Evolutionary conservation across 2,797 vertebrate genomes (phyloP).

Genomic region (Limosa lapponica): DNA sequence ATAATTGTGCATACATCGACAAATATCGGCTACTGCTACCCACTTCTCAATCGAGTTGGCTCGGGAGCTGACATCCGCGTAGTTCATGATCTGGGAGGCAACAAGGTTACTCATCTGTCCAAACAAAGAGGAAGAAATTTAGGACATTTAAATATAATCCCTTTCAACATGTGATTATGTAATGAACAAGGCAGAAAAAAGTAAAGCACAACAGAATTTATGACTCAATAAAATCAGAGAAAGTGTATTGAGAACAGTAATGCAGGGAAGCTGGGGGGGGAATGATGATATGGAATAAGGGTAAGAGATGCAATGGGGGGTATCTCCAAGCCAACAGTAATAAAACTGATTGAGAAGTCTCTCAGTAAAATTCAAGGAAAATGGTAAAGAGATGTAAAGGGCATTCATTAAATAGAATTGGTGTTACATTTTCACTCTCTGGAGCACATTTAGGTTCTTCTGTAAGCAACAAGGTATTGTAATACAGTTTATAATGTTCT

Average conservation of each 20-base stretch:
- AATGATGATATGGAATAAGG: not conserved
- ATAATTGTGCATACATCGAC: constrained; percentile 93
- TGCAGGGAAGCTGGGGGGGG: not conserved
- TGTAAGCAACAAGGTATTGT: not conserved
- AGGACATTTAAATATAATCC: not conserved
- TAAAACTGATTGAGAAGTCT: not conserved
- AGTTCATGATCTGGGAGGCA: constrained; percentile 96
- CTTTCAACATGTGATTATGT: not conserved
- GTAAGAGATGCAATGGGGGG: not conserved
- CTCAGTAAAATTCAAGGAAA: not conserved
- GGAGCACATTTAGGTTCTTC: not conserved
- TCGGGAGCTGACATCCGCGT: constrained; percentile 88
- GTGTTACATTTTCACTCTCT: not conserved
- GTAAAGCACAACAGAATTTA: not conserved
- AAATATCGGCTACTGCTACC: constrained; percentile 94
- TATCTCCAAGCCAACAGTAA: not conserved
- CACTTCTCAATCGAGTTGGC: constrained; percentile 93
- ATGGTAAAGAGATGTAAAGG: not conserved
- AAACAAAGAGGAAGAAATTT: not conserved
- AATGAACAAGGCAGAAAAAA: not conserved
- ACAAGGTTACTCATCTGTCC: constrained; percentile 96
- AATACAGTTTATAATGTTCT: not conserved
- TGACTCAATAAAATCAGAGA: not conserved
- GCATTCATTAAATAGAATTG: not conserved
- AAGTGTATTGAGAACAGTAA: not conserved